A percentile compares a stretch with the other conserved stretches of the same genome.
Evolutionary conservation across 2,797 vertebrate genomes (phyloP).

Genomic region (Labeo calbasu): DNA sequence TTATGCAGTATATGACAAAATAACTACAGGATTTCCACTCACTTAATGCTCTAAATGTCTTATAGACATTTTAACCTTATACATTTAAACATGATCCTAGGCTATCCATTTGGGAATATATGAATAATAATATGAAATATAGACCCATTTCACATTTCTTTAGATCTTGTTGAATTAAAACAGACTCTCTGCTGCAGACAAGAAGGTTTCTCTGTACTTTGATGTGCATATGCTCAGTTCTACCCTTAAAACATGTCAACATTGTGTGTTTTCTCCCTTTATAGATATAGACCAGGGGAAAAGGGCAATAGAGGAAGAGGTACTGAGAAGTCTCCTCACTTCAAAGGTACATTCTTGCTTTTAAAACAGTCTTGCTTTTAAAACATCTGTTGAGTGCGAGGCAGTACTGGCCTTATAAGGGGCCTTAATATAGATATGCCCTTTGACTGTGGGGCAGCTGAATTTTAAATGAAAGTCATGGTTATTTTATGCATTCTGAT

Average conservation of each 20-base stretch:
- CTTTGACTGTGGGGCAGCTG: conserved; percentile 32
- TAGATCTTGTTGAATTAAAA: neutral
- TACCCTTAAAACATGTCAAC: neutral
- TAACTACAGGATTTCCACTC: neutral
- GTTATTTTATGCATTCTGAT: neutral
- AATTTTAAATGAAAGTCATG: conserved; percentile 31
- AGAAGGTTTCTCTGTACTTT: neutral
- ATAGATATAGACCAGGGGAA: conserved; percentile 89
- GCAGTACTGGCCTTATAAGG: conserved; percentile 11
- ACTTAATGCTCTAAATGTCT: neutral
- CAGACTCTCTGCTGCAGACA: neutral
- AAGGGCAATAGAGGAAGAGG: conserved; percentile 86
- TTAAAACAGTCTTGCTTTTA: conserved; percentile 59
- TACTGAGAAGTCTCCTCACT: conserved; percentile 88
- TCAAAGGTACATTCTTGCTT: conserved; percentile 85
- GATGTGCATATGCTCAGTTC: neutral
- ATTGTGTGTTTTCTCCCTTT: conserved; percentile 47
- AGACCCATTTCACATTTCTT: conserved; percentile 1
- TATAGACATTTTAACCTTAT: neutral
- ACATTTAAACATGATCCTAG: conserved; percentile 4
- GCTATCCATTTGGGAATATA: neutral
- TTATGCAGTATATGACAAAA: neutral
- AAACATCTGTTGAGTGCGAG: conserved; percentile 53
- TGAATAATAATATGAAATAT: neutral
- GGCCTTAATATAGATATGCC: conserved; percentile 38